Base-by-base conservation (phyloP, 2,888 invertebrate species). In the Cremastinae sp. region DNA sequence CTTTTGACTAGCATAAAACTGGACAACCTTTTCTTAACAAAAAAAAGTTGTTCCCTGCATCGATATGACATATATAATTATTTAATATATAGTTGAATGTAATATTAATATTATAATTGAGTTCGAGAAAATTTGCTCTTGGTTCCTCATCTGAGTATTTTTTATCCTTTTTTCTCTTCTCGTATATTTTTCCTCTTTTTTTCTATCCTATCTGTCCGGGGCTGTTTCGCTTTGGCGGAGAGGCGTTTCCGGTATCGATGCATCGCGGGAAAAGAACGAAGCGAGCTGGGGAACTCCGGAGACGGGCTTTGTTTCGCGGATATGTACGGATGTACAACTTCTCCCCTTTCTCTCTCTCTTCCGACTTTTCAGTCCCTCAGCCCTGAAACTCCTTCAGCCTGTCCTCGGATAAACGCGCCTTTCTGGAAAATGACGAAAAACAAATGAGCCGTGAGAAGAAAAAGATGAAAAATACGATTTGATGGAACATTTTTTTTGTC, bases 211-310 rank as follows among this genome's bases (percentile, higher is more conserved):
- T 72, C 65, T 66, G 66, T 74, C 71, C 62, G 65, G 64, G 73
- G 58, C 71, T 37, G 55, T 61, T 53, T 66, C 53, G 55, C 78
- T 79, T 77, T 77, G 82, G 80, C 81, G 61, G 69, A 61, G 69
- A 74, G 75, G 78, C 80, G 83, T 83, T 86, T 87, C 87, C 87
- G 85, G 87, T 81, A 86, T 87, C 84, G 86, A 84, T 84, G 83
- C 81, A 83, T 83, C 83, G 84, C 16, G 65, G 61, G 73, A 76
- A 75, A 71, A 80, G 78, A 59, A 58, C 39, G 45, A 22, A 43
- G 18, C 41, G 37, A 35, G 28, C 76, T 41, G 61, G 41, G 78
- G 18, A 53, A 51, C 79, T 81, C 79, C 83, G 82, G 83, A 83
- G 85, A 83, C 82, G 83, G 82, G 83, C 83, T 83, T 86, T 87